phyloP scores from a whole-genome alignment of 1,140 invertebrate species.

The Battus philenor region DNA sequence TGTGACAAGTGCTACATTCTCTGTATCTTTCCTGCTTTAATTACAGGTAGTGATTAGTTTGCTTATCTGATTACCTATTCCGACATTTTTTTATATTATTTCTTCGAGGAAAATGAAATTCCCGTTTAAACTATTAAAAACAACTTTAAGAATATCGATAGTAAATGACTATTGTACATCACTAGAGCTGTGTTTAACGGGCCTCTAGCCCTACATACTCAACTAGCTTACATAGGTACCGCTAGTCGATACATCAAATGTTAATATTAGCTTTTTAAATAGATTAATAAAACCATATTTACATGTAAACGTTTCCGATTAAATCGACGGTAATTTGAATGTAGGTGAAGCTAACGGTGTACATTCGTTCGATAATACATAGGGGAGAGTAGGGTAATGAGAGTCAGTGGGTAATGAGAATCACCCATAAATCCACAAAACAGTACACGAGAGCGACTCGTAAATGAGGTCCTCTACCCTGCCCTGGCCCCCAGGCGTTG shows the following conservation, averaged over 20 bases:
- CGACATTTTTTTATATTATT: background rate
- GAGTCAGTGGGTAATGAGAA: no score
- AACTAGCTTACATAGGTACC: conserved; percentile 53
- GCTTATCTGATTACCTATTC: no score
- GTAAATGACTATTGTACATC: conserved; percentile 20
- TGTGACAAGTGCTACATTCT: no score
- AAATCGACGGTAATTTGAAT: conserved; percentile 35
- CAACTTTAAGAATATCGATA: conserved; percentile 22
- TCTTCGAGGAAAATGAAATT: background rate
- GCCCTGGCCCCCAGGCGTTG: no score
- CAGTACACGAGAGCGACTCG: no score
- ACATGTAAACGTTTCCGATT: conserved; percentile 42
- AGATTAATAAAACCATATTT: conserved; percentile 43
- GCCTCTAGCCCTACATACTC: conserved; percentile 53
- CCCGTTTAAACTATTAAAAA: background rate
- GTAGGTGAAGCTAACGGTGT: conserved; percentile 40
- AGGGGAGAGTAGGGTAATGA: no score
- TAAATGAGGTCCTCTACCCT: no score
- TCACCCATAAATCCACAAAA: no score
- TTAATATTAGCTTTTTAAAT: conserved; percentile 49
- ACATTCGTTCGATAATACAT: no score
- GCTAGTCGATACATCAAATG: conserved; percentile 64
- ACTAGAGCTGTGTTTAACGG: conserved; percentile 51
- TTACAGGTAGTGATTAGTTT: no score
- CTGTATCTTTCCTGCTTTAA: no score